Base-by-base conservation (phyloP, 2,113 vertebrate genomes). In the Anoplopoma fimbria region DNA sequence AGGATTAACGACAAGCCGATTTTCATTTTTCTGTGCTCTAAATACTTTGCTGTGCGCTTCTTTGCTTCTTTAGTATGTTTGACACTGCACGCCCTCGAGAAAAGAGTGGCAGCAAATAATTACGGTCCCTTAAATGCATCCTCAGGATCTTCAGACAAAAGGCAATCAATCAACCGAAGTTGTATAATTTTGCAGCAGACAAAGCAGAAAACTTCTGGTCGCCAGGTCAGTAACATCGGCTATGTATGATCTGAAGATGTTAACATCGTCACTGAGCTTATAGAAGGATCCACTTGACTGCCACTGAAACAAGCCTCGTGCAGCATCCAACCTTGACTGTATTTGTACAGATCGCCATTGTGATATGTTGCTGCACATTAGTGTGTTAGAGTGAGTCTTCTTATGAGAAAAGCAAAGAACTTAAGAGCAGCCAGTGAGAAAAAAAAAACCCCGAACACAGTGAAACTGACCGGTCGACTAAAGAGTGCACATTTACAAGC, bases 401-500 rank as follows among this genome's bases (percentile, higher is more conserved):
- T 53, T 42, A 42, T 33, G 21, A 25, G 21, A 58, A 15, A 64
- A 23, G 40, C 25, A 29, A 45, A 71, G 3, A 72, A 67, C 9
- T 65, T n/a, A 38, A 69, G 27, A 31, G 38, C 42, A 79, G 47
- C 69, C 58, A 60, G 67, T 58, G 47, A 63, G 38, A 77, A 40
- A 60, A 64, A n/a, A n/a, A n/a, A n/a, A n/a, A n/a, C n/a, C 4
- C 58, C 3, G 3, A 5, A 31, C 31, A 1, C 6, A 7, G 33
- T 51, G 51, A 85, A 34, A 72, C 27, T 23, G 15, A 51, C 21
- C 4, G 15, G 3, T 31, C 13, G 45, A 55, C 45, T 29, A n/a
- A 49, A 19, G 33, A 81, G 53, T 55, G 72, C 2, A 53, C 63
- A 61, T 78, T 80, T 70, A 72, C 47, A 53, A 27, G 75, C 7